Conservation (phyloP, 2,888 invertebrate species). For the Spatulosminthurus flaviceps region DNA sequence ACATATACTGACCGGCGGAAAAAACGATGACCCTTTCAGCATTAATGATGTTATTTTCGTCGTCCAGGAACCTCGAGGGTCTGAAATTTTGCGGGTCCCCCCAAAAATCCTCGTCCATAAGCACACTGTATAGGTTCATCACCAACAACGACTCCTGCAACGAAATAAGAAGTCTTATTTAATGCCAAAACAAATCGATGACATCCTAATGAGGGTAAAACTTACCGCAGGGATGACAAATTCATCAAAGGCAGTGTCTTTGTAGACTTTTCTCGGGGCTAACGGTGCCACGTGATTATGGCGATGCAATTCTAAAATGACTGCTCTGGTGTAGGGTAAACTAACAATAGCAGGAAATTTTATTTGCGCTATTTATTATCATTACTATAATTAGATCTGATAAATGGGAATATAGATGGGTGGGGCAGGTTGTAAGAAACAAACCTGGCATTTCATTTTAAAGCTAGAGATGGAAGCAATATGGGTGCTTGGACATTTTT, state of each 20-base stretch:
- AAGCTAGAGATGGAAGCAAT: no score
- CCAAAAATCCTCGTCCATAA: slow-evolving; percentile 36
- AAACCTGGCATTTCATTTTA: no score
- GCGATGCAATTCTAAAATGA: slow-evolving; percentile 7
- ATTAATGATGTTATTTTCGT: not conserved
- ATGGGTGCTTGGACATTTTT: no score
- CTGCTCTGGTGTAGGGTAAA: not conserved
- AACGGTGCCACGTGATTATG: not conserved
- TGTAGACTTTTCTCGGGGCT: not conserved
- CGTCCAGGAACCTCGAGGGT: slow-evolving; percentile 30
- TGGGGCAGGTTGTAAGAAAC: no score
- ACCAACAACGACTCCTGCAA: not conserved
- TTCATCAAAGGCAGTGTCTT: not conserved
- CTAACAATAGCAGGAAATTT: no score
- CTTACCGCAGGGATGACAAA: not conserved
- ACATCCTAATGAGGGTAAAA: not conserved
- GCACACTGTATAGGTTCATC: slow-evolving; percentile 7
- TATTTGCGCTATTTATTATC: no score
- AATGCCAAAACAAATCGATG: not conserved
- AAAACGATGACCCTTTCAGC: slow-evolving; percentile 31
- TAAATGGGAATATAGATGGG: no score
- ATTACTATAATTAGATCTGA: no score
- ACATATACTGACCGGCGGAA: not conserved
- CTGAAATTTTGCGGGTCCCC: slow-evolving; percentile 41
- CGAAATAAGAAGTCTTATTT: not conserved